Evolutionary conservation across 2,888 invertebrate genomes (phyloP), one percentile per base, ranked within the genome.

Genomic region (Cephus runcator): DNA sequence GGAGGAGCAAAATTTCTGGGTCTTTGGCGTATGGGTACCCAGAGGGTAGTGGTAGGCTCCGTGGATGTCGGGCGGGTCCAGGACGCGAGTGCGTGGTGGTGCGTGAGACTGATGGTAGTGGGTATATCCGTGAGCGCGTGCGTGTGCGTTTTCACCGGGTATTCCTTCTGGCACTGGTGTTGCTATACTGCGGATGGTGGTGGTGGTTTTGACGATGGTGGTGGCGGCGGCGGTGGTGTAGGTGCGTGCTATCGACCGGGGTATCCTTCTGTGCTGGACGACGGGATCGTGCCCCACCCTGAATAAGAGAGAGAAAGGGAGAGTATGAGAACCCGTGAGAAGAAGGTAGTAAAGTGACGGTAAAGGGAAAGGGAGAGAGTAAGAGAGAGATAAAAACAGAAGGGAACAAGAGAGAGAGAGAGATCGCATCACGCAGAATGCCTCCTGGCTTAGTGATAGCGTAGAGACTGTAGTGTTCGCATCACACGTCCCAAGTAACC

Each of bases 381-480:
- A 34, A n/a, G 73, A 75, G 73, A 75, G 74, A 71, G 80, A 79
- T 69, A 77, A n/a, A 73, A n/a, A 35, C 74, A 30, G 31, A 34
- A 69, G 69, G 78, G 78, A 77, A 79, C 75, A 68, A 77, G 79
- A 35, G 3, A 77, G 71, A 73, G 78, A 76, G 78, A 79, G 76
- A 76, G 78, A 79, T 79, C 81, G 79, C 81, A 84, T 80, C 82
- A 86, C 85, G 85, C 85, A 85, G 87, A 85, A 87, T 84, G 81
- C 75, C 77, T 33, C 82, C 85, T 84, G 85, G 89, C 88, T 91
- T 89, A 91, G 90, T 90, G 90, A 90, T 90, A 91, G 89, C 90
- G 89, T 89, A 89, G 90, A 90, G 88, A 88, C 86, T 88, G 89
- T 90, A 87, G 89, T 86, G 90, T 88, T 87, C 88, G 84, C 88